Evolutionary conservation across 2,797 vertebrate species (phyloP).

Genomic region (Philypnodon macrostomus): DNA sequence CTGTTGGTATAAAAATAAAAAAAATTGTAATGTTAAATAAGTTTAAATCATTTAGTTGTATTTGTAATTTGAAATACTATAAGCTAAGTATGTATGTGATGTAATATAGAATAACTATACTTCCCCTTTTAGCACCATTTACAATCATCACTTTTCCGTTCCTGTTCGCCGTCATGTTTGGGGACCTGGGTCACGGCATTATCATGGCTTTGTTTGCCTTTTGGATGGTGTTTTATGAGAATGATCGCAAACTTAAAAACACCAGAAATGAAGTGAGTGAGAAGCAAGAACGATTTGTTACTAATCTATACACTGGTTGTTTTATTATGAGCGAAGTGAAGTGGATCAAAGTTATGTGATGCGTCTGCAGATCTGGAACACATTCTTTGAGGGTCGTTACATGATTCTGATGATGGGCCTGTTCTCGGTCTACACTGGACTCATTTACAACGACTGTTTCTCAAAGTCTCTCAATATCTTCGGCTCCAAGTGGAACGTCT

Average conservation of each 20-base stretch:
- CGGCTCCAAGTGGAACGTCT: constrained; percentile 89
- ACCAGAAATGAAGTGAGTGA: constrained; percentile 86
- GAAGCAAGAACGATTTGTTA: not conserved
- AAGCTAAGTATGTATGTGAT: not conserved
- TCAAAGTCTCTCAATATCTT: constrained; percentile 97
- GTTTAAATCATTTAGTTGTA: too few relatives aligned
- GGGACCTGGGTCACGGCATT: constrained; percentile 91
- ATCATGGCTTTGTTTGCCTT: constrained; percentile 90
- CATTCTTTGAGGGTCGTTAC: constrained; percentile 92
- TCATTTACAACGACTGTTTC: constrained; percentile 98
- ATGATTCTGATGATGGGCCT: constrained; percentile 96
- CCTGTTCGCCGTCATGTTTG: constrained; percentile 97
- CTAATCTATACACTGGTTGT: not conserved
- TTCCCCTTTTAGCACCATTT: constrained; percentile 81
- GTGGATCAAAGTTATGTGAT: constrained; percentile 11
- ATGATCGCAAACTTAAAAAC: constrained; percentile 84
- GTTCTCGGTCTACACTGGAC: constrained; percentile 94
- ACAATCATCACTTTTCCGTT: constrained; percentile 97
- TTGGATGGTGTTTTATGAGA: constrained; percentile 88
- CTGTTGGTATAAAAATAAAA: too few relatives aligned
- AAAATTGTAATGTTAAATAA: too few relatives aligned
- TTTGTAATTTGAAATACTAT: too few relatives aligned
- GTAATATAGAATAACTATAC: not conserved
- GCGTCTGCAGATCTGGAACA: constrained; percentile 86
- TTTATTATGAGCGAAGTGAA: too few relatives aligned